Percentiles rank a stretch among this genome's conserved stretches.
Conservation (phyloP, 53 echinoderm and acorn worm species). For the Antedon mediterranea region DNA sequence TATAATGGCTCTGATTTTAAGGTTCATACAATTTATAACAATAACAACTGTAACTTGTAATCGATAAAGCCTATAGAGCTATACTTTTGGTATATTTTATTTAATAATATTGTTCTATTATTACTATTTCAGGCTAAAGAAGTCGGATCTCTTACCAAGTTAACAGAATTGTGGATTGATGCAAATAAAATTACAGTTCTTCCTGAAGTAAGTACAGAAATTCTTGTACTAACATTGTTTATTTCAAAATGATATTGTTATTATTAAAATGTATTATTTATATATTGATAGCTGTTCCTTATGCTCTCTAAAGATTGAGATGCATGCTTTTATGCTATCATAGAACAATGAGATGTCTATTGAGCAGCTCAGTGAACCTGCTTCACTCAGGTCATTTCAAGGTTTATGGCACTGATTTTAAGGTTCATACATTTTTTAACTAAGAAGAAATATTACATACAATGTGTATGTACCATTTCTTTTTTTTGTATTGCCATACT, state of each 20-base stretch:
- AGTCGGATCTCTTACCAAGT: slow-evolving; percentile 59
- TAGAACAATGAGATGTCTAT: neutral
- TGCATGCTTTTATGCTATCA: neutral
- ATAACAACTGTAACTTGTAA: neutral
- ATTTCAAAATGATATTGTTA: slow-evolving; percentile 17
- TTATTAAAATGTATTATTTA: no score
- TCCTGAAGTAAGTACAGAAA: slow-evolving; percentile 44
- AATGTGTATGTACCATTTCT: no score
- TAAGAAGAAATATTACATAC: no score
- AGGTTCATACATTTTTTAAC: slow-evolving; percentile 1
- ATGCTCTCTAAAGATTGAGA: neutral
- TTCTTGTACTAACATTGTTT: neutral
- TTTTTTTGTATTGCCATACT: no score
- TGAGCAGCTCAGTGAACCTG: neutral
- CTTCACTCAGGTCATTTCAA: slow-evolving; percentile 1
- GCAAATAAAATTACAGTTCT: slow-evolving; percentile 53
- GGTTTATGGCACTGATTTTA: neutral
- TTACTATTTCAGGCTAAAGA: slow-evolving; percentile 56
- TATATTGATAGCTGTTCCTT: neutral
- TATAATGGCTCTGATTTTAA: neutral
- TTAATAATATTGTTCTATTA: neutral
- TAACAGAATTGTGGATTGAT: slow-evolving; percentile 88
- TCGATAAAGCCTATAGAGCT: neutral
- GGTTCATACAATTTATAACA: neutral
- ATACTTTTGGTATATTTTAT: neutral